Evolutionary conservation across 2,888 invertebrate genomes (phyloP).

Genomic region (Orthonevra nobilis): DNA sequence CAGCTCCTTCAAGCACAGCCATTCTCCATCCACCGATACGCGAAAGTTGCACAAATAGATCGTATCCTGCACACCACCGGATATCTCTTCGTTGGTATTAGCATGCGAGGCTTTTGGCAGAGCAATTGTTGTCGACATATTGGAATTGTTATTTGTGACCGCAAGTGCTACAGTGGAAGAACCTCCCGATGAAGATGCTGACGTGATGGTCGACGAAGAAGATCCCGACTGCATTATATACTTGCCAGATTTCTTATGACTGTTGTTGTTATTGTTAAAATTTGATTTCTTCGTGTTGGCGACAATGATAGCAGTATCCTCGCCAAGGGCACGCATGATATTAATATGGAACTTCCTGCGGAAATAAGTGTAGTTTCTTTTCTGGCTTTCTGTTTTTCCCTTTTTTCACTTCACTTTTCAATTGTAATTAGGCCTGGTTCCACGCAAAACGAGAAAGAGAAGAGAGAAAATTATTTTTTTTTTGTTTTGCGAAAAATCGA

Average conservation of each 20-base stretch:
- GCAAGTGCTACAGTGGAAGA: slow-evolving; percentile 51
- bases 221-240: slow-evolving; percentile 60
- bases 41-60: slow-evolving; percentile 98
- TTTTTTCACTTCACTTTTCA: background rate
- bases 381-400: background rate
- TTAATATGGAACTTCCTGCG: slow-evolving; percentile 13
- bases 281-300: slow-evolving; percentile 74
- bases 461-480: slow-evolving; percentile 52
- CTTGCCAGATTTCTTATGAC: slow-evolving; percentile 57
- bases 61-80: slow-evolving; percentile 92
- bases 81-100: slow-evolving; percentile 78
- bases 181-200: slow-evolving; percentile 50
- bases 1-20: slow-evolving; percentile 96
- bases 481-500: slow-evolving; percentile 73
- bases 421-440: slow-evolving; percentile 32
- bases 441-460: background rate
- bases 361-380: slow-evolving; percentile 7
- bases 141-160: slow-evolving; percentile 67
- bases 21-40: slow-evolving; percentile 97
- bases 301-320: slow-evolving; percentile 72
- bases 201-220: slow-evolving; percentile 59
- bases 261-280: slow-evolving; percentile 72
- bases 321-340: slow-evolving; percentile 78
- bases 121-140: slow-evolving; percentile 76
- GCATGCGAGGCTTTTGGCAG: slow-evolving; percentile 80